Base-by-base conservation (phyloP, 2,113 vertebrate genomes). In the Numida meleagris region DNA sequence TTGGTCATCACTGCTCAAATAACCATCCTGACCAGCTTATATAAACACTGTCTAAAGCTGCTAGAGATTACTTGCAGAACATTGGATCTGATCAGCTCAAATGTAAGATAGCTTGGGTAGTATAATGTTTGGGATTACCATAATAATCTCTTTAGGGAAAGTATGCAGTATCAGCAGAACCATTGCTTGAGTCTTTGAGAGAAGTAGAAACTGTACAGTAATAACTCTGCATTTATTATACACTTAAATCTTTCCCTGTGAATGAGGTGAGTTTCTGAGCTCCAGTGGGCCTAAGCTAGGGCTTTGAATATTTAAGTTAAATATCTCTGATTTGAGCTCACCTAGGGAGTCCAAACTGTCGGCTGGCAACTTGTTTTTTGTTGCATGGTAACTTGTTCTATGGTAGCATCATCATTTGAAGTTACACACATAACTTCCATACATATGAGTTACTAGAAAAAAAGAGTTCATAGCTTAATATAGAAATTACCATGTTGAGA, bases 111-210 rank as follows among this genome's bases (percentile, higher is more conserved):
- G 96, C 97, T 97, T 92, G 94, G 97, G 93, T 97, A 97, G 98
- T 94, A 98, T 98, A 98, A 98, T 98, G 98, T 99, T 98, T 98
- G 97, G 98, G 98, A 99, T 99, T 99, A 99, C 97, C 97, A 94
- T 94, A 96, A 96, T 99, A 99, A 99, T 99, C 99, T 98, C 98
- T 99, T 99, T 99, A 99, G 98, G 97, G 97, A 97, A 97, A 98
- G 97, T 98, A 95, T 99, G 98, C 98, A 96, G 96, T 97, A 98
- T 99, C 99, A 99, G 98, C 98, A 98, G 96, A 98, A 97, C n/a
- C 73, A 67, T 70, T 93, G 72, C 92, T 93, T 95, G 80, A 88
- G 81, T 94, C 87, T 97, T 95, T 77, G 10, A 93, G 66, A 75
- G 79, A 95, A 76, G 9, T 78, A 93, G 72, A 77, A 95, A 83